A percentile compares a stretch with the other conserved stretches of the same genome.
phyloP scores from a whole-genome alignment of 2,888 invertebrate genomes.

The Tryphoninae sp. region DNA sequence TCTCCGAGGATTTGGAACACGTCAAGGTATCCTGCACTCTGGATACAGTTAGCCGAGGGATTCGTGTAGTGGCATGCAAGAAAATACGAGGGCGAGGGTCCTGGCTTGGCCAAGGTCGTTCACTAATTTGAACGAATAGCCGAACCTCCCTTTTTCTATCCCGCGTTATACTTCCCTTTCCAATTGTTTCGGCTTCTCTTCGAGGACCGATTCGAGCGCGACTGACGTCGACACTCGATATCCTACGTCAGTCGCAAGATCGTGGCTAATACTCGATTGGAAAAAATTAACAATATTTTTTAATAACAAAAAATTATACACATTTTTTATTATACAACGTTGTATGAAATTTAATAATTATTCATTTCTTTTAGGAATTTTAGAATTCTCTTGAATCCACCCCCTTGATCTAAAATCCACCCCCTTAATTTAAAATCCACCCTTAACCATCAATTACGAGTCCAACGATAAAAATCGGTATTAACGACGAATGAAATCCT shows the following conservation, averaged over 20 bases:
- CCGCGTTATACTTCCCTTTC: constrained; percentile 35
- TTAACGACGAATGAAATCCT: not conserved
- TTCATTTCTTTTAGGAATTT: not conserved
- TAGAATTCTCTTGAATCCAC: not conserved
- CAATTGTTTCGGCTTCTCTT: constrained; percentile 30
- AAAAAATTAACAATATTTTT: not conserved
- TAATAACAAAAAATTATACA: not conserved
- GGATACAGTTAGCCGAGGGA: constrained; percentile 59
- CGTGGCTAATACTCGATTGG: not conserved
- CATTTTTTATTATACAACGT: not conserved
- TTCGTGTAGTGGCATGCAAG: constrained; percentile 42
- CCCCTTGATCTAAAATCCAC: not conserved
- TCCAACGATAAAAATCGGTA: not conserved
- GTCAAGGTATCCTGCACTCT: constrained; percentile 60
- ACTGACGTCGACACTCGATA: not conserved
- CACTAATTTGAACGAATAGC: constrained; percentile 65
- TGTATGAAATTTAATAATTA: not conserved
- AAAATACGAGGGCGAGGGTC: constrained; percentile 63
- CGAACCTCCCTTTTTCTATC: constrained; percentile 50
- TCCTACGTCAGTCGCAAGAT: constrained; percentile 22
- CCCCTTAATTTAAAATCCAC: not conserved
- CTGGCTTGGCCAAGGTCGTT: constrained; percentile 61
- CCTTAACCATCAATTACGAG: not conserved
- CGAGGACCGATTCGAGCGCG: not conserved
- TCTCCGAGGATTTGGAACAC: constrained; percentile 63